These are phyloP conservation scores for Drosophila yooni DNA, from an alignment of 2,888 invertebrate genomes.

Conservation along the genomic window DNA sequence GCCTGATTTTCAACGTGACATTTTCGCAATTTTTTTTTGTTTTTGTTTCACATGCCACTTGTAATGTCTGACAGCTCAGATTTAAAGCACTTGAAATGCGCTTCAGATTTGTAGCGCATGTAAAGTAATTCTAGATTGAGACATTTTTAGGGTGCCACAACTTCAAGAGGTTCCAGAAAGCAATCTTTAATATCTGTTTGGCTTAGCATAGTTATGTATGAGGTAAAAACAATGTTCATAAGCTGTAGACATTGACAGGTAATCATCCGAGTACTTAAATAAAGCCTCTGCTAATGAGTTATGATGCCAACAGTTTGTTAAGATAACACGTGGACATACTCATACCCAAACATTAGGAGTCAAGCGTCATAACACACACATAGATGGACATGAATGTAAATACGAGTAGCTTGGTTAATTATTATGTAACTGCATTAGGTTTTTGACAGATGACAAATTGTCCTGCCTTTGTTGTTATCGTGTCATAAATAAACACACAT, in stretches of 20 bases:
- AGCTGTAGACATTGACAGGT: constrained; percentile 2
- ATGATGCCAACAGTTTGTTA: constrained; percentile 29
- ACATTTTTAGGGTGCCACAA: background rate
- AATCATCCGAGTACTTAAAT: constrained; percentile 7
- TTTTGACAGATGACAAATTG: constrained; percentile 80
- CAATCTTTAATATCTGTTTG: background rate
- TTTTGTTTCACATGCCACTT: constrained; percentile 9
- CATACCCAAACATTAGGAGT: background rate
- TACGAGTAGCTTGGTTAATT: constrained; percentile 63
- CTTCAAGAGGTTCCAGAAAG: background rate
- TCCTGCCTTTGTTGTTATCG: constrained; percentile 20
- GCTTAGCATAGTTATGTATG: background rate
- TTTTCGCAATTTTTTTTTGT: background rate
- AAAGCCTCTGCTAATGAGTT: constrained; percentile 23
- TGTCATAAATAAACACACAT: constrained; percentile 40
- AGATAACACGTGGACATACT: constrained; percentile 23
- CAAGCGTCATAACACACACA: background rate
- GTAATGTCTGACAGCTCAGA: constrained; percentile 4
- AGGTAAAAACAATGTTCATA: background rate
- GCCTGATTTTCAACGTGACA: constrained; percentile 25
- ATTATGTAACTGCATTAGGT: constrained; percentile 76
- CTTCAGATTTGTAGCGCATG: background rate
- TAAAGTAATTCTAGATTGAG: background rate
- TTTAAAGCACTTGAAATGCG: constrained; percentile 10
- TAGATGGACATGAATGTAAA: constrained; percentile 16